Conservation (phyloP, 2,888 invertebrate genomes). For the Dasysyrphus tricinctus region DNA sequence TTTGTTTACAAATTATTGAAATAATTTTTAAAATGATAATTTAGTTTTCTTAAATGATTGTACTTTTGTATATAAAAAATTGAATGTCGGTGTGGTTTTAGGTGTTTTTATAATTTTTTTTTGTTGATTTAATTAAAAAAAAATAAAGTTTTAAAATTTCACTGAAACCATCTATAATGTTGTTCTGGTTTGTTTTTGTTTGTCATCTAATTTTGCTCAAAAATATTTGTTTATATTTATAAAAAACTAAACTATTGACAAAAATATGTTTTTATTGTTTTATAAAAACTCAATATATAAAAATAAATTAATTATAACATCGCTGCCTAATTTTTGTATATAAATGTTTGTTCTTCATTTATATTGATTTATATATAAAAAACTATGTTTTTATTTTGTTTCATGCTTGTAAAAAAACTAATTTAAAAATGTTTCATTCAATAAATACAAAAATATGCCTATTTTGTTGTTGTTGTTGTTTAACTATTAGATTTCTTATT, state of each 20-base stretch:
- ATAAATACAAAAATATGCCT: slow-evolving; percentile 79
- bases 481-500: slow-evolving; percentile 11
- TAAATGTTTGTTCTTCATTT: slow-evolving; percentile 40
- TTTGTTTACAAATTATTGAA: slow-evolving; percentile 26
- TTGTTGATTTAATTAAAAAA: slow-evolving; percentile 36
- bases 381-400: slow-evolving; percentile 61
- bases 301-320: slow-evolving; percentile 41
- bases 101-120: not conserved
- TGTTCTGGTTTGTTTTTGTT: slow-evolving; percentile 32
- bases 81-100: slow-evolving; percentile 61
- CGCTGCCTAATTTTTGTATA: slow-evolving; percentile 26
- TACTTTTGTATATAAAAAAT: slow-evolving; percentile 61
- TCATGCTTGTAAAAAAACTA: slow-evolving; percentile 77
- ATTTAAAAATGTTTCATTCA: slow-evolving; percentile 79
- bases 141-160: slow-evolving; percentile 37
- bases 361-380: slow-evolving; percentile 66
- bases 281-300: slow-evolving; percentile 22
- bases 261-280: slow-evolving; percentile 3
- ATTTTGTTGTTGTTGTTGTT: slow-evolving; percentile 53
- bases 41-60: slow-evolving; percentile 55
- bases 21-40: slow-evolving; percentile 53
- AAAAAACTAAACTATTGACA: slow-evolving; percentile 32
- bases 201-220: slow-evolving; percentile 20
- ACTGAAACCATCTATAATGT: slow-evolving; percentile 66
- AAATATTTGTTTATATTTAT: slow-evolving; percentile 18